Evolutionary conservation across 2,888 invertebrate genomes (phyloP).

Genomic region (Lycocerus yunnanus): DNA sequence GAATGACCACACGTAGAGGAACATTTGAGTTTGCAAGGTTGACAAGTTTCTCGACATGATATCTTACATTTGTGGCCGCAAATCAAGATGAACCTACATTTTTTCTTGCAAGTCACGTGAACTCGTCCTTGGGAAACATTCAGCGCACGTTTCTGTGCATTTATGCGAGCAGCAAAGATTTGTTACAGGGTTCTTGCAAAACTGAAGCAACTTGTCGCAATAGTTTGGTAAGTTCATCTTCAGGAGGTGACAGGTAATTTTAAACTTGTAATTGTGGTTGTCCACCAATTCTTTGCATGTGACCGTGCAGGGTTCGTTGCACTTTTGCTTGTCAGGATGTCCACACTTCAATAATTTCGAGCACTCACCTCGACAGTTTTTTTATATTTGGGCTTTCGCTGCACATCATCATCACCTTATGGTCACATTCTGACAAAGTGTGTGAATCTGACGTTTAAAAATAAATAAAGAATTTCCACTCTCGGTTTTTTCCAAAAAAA

Average conservation of each 20-base stretch:
- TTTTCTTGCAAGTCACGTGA: constrained; percentile 61
- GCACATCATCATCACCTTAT: background rate
- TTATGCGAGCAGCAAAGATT: constrained; percentile 58
- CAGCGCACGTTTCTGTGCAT: constrained; percentile 61
- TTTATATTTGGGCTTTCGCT: background rate
- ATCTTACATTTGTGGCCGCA: constrained; percentile 67
- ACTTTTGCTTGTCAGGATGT: too few relatives aligned
- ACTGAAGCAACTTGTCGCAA: constrained; percentile 43
- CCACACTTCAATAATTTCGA: too few relatives aligned
- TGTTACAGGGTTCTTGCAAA: constrained; percentile 58
- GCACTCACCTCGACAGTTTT: too few relatives aligned
- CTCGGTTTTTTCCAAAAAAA: too few relatives aligned
- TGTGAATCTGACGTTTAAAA: background rate
- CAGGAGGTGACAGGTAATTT: constrained; percentile 53
- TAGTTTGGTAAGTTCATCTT: constrained; percentile 9
- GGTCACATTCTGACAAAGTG: background rate
- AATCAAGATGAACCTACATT: constrained; percentile 62
- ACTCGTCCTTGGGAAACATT: constrained; percentile 64
- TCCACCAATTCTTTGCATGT: background rate
- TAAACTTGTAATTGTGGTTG: constrained; percentile 28
- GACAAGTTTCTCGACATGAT: constrained; percentile 62
- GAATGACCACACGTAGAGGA: constrained; percentile 60
- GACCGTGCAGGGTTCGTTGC: too few relatives aligned
- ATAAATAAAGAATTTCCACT: too few relatives aligned
- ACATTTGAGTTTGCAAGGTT: constrained; percentile 61